Evolutionary conservation across 2,888 invertebrate species (phyloP).

Genomic region (Thysanoteuthis rhombus): DNA sequence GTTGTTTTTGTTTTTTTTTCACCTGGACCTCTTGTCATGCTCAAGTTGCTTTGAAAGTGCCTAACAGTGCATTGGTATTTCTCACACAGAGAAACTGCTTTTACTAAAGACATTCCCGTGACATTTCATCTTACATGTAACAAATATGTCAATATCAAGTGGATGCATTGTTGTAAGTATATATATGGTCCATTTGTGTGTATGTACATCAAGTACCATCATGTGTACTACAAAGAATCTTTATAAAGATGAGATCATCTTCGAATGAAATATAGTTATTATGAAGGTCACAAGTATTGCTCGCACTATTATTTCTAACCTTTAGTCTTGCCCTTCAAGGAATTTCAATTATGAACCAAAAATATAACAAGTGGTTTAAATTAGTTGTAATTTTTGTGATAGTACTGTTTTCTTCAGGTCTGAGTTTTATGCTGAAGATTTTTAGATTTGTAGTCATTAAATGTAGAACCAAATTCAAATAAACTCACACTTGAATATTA

Average conservation of each 20-base stretch:
- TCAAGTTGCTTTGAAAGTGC: neutral
- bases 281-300: neutral
- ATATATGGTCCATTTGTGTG: neutral
- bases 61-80: neutral
- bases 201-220: neutral
- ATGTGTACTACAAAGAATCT: neutral
- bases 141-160: neutral
- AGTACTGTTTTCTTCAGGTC: no score
- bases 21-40: neutral
- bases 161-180: neutral
- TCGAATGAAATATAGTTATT: neutral
- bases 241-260: neutral
- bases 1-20: neutral
- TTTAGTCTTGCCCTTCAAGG: neutral
- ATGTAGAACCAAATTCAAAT: neutral
- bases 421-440: no score
- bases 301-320: neutral
- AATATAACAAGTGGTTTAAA: no score
- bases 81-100: neutral
- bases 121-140: neutral
- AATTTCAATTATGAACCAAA: neutral
- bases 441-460: neutral
- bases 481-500: neutral
- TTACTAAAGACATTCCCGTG: neutral
- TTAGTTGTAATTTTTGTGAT: no score